Evolutionary conservation across 2,113 vertebrate genomes (phyloP).

Genomic region (Caranx melampygus): DNA sequence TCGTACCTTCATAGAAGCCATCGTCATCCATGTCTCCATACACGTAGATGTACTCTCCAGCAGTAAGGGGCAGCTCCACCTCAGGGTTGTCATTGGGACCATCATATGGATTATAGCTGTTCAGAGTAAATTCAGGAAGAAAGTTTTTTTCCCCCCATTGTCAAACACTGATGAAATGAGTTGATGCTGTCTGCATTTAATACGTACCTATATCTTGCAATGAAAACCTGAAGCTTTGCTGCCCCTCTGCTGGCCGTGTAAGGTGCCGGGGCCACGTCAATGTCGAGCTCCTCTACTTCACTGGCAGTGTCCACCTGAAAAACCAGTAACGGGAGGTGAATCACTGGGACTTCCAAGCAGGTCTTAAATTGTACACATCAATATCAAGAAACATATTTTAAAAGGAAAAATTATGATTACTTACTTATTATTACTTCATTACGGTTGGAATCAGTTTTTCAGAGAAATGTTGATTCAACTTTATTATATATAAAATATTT

Average conservation of each 20-base stretch:
- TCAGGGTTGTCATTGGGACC: constrained; percentile 98
- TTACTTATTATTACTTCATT: too few species aligned
- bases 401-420: neutral
- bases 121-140: neutral
- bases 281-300: constrained; percentile 96
- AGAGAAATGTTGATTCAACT: neutral
- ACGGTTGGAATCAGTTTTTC: too few species aligned
- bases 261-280: constrained; percentile 89
- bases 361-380: neutral
- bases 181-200: neutral
- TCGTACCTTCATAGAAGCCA: constrained; percentile 96
- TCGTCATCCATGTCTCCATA: constrained; percentile 98
- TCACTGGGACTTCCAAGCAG: neutral
- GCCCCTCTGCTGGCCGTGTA: constrained; percentile 83
- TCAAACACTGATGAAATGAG: neutral
- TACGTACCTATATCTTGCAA: constrained; percentile 95
- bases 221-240: constrained; percentile 95
- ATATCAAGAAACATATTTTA: neutral
- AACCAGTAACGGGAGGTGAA: constrained; percentile 14
- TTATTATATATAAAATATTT: neutral
- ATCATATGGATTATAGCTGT: constrained; percentile 97
- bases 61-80: constrained; percentile 95
- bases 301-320: constrained; percentile 96
- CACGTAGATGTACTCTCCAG: constrained; percentile 97
- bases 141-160: neutral